Evolutionary conservation across 1,140 invertebrate species (phyloP).

Genomic region (Drosophila mojavensis): DNA sequence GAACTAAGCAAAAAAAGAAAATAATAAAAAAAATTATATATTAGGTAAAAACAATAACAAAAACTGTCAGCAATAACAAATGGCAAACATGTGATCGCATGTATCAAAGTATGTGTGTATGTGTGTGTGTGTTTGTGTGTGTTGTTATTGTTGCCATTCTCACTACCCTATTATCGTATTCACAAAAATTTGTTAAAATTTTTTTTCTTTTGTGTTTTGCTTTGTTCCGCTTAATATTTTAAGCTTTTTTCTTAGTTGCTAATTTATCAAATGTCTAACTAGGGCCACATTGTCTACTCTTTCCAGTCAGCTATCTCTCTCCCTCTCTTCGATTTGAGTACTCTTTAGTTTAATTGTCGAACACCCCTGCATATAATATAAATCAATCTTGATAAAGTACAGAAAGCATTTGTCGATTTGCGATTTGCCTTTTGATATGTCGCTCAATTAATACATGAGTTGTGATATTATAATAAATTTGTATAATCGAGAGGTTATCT

Average conservation of each 20-base stretch:
- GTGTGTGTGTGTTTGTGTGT: slow-evolving; percentile 20
- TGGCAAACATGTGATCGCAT: slow-evolving; percentile 67
- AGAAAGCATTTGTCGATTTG: slow-evolving; percentile 1
- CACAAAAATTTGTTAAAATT: slow-evolving; percentile 54
- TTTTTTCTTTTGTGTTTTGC: slow-evolving; percentile 32
- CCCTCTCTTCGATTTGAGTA: background rate
- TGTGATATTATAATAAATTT: too few relatives aligned
- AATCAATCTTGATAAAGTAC: slow-evolving; percentile 7
- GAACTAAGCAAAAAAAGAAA: slow-evolving; percentile 21
- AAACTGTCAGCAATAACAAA: slow-evolving; percentile 61
- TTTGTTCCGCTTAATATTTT: slow-evolving; percentile 36
- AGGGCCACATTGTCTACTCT: slow-evolving; percentile 4
- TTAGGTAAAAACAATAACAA: slow-evolving; percentile 18
- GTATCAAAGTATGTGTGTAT: slow-evolving; percentile 8
- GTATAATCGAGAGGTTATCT: too few relatives aligned
- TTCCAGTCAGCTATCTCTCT: background rate
- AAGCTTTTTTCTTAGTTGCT: slow-evolving; percentile 60
- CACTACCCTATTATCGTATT: slow-evolving; percentile 57
- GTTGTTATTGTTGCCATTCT: slow-evolving; percentile 21
- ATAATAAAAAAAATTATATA: slow-evolving; percentile 16
- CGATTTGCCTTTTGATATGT: background rate
- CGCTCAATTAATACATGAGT: too few relatives aligned
- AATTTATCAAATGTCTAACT: slow-evolving; percentile 70
- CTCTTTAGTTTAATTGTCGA: background rate
- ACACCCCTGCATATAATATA: background rate